A percentile compares a stretch with the other conserved stretches of the same genome.
Conservation (phyloP, 1,140 invertebrate genomes). For the Listronotus bonariensis region DNA sequence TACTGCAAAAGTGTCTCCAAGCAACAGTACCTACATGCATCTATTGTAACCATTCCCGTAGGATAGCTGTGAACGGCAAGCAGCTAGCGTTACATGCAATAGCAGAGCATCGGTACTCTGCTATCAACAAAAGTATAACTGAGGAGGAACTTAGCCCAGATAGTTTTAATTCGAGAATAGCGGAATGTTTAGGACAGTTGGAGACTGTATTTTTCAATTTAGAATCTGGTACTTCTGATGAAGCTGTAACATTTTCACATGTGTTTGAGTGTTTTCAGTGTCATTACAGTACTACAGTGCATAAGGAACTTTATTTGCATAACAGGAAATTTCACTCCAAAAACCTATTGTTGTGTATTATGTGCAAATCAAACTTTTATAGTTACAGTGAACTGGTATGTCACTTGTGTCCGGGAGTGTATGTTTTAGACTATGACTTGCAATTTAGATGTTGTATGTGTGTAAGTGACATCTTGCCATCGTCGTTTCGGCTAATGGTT, state of each 20-base stretch:
- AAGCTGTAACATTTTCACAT: constrained; percentile 62
- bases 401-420: constrained; percentile 80
- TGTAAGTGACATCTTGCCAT: constrained; percentile 72
- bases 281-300: constrained; percentile 71
- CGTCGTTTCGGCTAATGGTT: constrained; percentile 82
- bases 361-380: constrained; percentile 85
- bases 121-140: constrained; percentile 72
- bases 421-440: constrained; percentile 68
- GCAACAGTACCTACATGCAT: constrained; percentile 71
- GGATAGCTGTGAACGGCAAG: constrained; percentile 80
- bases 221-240: constrained; percentile 56
- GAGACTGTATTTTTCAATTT: constrained; percentile 71
- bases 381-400: constrained; percentile 83
- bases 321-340: constrained; percentile 84
- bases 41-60: constrained; percentile 81
- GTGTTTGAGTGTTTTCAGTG: constrained; percentile 84
- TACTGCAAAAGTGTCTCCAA: constrained; percentile 73
- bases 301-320: constrained; percentile 83
- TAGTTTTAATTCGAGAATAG: constrained; percentile 69
- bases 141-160: constrained; percentile 73
- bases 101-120: constrained; percentile 73
- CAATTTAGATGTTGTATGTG: constrained; percentile 77
- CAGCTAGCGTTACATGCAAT: constrained; percentile 78
- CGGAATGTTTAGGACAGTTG: constrained; percentile 66
- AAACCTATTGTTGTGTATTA: constrained; percentile 76